Percentiles rank a stretch among this genome's conserved stretches.
phyloP scores from a whole-genome alignment of 2,888 invertebrate species.

The Agonum fuliginosum region DNA sequence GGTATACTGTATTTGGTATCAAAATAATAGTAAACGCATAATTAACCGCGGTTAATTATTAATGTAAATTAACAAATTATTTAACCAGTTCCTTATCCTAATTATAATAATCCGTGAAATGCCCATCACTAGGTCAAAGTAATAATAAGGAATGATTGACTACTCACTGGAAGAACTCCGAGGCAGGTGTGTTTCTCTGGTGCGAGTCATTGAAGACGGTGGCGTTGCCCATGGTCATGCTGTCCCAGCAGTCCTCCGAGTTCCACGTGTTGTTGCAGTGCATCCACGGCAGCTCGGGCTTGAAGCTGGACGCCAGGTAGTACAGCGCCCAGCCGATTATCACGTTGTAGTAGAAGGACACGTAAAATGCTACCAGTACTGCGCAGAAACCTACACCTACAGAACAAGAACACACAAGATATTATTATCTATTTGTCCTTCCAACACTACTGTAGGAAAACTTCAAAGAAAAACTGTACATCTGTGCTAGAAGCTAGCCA shows the following conservation, averaged over 20 bases:
- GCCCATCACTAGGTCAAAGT: no score
- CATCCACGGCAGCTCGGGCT: constrained; percentile 85
- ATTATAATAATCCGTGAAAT: no score
- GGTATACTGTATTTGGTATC: no score
- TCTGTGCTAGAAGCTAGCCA: no score
- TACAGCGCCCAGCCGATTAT: constrained; percentile 90
- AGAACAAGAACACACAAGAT: not conserved
- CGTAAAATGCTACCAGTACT: constrained; percentile 86
- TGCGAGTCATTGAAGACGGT: constrained; percentile 72
- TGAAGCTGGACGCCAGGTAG: constrained; percentile 84
- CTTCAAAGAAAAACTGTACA: no score
- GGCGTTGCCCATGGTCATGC: constrained; percentile 60
- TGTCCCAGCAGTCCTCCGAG: constrained; percentile 82
- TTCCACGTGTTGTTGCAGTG: constrained; percentile 90
- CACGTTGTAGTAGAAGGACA: constrained; percentile 89
- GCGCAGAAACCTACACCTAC: constrained; percentile 87
- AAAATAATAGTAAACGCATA: no score
- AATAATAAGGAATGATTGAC: no score
- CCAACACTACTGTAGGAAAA: not conserved
- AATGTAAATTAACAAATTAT: no score
- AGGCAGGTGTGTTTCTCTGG: constrained; percentile 82
- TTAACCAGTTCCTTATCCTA: no score
- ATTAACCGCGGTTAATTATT: no score
- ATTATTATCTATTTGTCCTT: not conserved
- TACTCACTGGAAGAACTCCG: constrained; percentile 86